phyloP scores from a whole-genome alignment of 23 tunicate species.

The Aplidium turbinatum region DNA sequence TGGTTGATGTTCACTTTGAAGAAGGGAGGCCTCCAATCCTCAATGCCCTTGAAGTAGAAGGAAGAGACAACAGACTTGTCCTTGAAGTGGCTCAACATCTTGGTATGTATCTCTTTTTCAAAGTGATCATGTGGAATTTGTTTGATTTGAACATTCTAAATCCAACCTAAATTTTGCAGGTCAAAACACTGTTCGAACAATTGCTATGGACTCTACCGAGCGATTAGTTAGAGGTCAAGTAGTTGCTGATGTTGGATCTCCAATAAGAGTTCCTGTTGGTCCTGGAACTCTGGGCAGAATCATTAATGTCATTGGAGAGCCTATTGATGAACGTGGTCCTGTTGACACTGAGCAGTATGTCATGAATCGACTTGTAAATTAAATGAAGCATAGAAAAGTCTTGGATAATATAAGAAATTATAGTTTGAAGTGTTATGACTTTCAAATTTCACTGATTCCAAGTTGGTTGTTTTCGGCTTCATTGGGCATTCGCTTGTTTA shows the following conservation, averaged over 20 bases:
- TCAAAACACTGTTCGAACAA: slow-evolving; percentile 99
- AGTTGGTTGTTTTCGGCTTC: neutral
- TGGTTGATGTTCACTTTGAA: slow-evolving; percentile 96
- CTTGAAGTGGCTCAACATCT: slow-evolving; percentile 99
- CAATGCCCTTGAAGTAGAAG: slow-evolving; percentile 98
- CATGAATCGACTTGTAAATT: no score
- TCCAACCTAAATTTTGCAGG: slow-evolving; percentile 33
- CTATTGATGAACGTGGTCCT: slow-evolving; percentile 99
- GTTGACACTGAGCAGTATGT: slow-evolving; percentile 91
- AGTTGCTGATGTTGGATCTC: slow-evolving; percentile 97
- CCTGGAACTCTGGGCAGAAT: slow-evolving; percentile 98
- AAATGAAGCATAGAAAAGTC: neutral
- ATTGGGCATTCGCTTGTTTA: no score
- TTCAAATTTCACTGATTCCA: neutral
- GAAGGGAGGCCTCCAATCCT: slow-evolving; percentile 96
- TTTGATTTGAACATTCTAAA: neutral
- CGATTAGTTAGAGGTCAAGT: slow-evolving; percentile 96
- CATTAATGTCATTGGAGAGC: slow-evolving; percentile 99
- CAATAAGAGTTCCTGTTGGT: slow-evolving; percentile 97
- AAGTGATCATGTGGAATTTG: neutral
- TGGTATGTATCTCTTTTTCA: slow-evolving; percentile 44
- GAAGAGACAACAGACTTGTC: slow-evolving; percentile 94
- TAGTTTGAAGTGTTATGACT: neutral
- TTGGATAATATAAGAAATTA: neutral
- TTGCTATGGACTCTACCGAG: slow-evolving; percentile 99